Evolutionary conservation across 2,888 invertebrate species (phyloP), one percentile per base, ranked within the genome.

Genomic region (Schizaphis graminum): DNA sequence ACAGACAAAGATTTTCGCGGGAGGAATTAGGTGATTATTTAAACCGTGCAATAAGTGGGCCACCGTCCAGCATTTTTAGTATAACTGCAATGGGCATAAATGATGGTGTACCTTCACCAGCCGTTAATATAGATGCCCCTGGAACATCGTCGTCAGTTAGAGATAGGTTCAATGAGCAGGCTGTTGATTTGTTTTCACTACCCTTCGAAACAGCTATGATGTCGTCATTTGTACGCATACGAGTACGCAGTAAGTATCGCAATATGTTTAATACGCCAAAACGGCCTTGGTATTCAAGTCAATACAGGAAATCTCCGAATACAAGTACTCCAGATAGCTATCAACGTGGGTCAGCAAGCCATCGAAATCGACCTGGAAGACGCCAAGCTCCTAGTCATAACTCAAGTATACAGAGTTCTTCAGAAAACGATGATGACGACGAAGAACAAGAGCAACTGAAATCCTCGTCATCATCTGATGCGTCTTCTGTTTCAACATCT

Each of bases 101-200:
- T 67, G 35, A 35, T 0, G 10, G 5, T 35, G 49, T 1, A 26
- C 24, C 3, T 35, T 7, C 57, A 24, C 7, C 35, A 10, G 24
- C 1, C 13, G 47, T 92, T 21, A 47, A 88, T 86, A 67, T 88
- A 8, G 92, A 88, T 92, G 41, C 88, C n/a, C 67, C 77, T 11
- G 56, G 77, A 11, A 56, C 53, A 53, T 67, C 53, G 13, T n/a
- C 88, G 26, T 26, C 24, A 13, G 11, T 0, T 10, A 49, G 11
- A 11, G 5, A 57, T 35, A 44, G 0, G 16, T 56, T 44, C 10
- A n/a, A 56, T 41, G 26, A 57, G 16, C 1, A 5, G n/a, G 28
- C 16, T 5, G 10, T n/a, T 85, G 16, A n/a, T 47, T 3, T 16
- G n/a, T 41, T 61, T 67, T 21, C n/a, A 3, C 11, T 26, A 5